These are phyloP conservation scores for Heloderma charlesbogerti DNA, from an alignment of 2,113 vertebrate genomes.

Conservation along the genomic window DNA sequence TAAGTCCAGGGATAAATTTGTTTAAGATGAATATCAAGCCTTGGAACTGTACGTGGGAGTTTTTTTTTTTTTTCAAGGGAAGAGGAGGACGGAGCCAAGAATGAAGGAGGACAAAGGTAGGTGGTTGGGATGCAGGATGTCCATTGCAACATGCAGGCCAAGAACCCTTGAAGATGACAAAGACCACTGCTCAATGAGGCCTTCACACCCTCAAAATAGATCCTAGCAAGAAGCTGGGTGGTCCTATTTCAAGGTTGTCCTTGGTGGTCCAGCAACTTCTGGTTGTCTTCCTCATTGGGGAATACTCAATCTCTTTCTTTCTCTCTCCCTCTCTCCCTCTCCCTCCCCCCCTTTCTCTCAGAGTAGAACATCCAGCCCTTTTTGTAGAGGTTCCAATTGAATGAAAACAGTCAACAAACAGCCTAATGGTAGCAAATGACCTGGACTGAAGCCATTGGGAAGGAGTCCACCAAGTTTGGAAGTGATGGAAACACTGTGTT, in stretches of 20 bases:
- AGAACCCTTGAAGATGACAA: constrained; percentile 46
- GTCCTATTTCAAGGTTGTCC: constrained; percentile 60
- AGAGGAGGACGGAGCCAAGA: constrained; percentile 77
- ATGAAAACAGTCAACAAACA: constrained; percentile 12
- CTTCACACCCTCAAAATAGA: constrained; percentile 17
- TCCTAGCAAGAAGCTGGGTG: constrained; percentile 60
- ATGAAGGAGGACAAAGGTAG: constrained; percentile 46
- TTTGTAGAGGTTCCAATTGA: constrained; percentile 1
- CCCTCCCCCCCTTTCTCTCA: too few species aligned
- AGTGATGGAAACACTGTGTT: neutral
- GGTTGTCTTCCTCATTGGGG: constrained; percentile 12
- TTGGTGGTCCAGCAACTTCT: constrained; percentile 64
- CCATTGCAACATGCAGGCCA: constrained; percentile 42
- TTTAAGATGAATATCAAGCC: constrained; percentile 78
- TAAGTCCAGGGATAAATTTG: constrained; percentile 66
- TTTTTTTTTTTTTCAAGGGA: constrained; percentile 51
- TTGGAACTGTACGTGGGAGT: constrained; percentile 73
- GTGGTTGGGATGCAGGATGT: constrained; percentile 62
- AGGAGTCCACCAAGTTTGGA: neutral
- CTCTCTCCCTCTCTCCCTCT: too few species aligned
- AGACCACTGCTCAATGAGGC: neutral
- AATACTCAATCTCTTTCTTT: too few species aligned
- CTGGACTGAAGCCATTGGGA: constrained; percentile 5
- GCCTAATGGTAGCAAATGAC: neutral
- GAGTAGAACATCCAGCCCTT: neutral